These are phyloP conservation scores for Emydocephalus ijimae DNA, from an alignment of 2,113 vertebrate genomes.

Conservation along the genomic window DNA sequence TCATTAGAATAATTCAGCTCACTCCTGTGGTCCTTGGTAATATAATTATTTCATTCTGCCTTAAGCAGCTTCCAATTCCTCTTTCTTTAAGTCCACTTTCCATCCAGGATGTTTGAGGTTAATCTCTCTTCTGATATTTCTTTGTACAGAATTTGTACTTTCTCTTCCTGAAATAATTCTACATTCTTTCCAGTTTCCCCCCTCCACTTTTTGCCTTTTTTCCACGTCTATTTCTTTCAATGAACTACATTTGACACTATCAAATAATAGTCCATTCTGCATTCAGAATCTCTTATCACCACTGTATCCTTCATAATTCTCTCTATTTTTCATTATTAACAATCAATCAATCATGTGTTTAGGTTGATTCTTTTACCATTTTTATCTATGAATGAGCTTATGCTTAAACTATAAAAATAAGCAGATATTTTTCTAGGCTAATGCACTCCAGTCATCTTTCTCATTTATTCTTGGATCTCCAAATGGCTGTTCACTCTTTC, in stretches of 20 bases:
- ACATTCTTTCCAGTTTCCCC: not conserved
- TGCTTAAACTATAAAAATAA: not conserved
- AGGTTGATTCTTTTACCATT: not conserved
- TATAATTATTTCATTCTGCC: not conserved
- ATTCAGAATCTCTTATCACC: not conserved
- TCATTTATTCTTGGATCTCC: not conserved
- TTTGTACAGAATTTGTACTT: not conserved
- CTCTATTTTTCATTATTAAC: not conserved
- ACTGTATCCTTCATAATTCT: not conserved
- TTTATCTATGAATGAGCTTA: not conserved
- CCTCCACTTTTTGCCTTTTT: not conserved
- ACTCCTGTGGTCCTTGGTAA: not conserved
- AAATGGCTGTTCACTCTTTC: not conserved
- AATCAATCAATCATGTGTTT: not conserved
- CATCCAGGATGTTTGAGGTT: not conserved
- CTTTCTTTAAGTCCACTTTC: not conserved
- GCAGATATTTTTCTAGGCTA: not conserved
- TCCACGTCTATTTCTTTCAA: not conserved
- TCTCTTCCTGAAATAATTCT: not conserved
- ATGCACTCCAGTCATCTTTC: not conserved
- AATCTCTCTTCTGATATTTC: not conserved
- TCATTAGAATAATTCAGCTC: not conserved
- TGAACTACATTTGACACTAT: not conserved
- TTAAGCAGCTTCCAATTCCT: not conserved
- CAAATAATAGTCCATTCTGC: not conserved